phyloP scores from a whole-genome alignment of 2,888 invertebrate genomes.

The Synanthedon tipuliformis region DNA sequence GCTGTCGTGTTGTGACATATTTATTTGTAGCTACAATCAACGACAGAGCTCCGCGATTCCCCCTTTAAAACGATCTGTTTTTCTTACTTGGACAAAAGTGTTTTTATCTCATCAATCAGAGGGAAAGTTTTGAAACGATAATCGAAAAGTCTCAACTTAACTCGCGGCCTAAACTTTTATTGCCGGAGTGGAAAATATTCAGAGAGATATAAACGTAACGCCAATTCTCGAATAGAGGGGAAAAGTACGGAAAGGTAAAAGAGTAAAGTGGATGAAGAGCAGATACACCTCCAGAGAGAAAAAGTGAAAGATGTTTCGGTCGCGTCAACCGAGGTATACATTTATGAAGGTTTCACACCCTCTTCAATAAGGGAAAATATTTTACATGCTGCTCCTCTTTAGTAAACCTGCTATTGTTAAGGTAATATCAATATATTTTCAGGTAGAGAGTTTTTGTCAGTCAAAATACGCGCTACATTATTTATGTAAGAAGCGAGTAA shows the following conservation, averaged over 20 bases:
- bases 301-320: slow-evolving; percentile 51
- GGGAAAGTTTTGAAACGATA: slow-evolving; percentile 10
- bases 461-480: background rate
- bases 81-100: slow-evolving; percentile 8
- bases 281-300: slow-evolving; percentile 42
- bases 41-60: slow-evolving; percentile 16
- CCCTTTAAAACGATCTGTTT: slow-evolving; percentile 2
- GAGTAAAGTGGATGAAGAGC: slow-evolving; percentile 44
- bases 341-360: slow-evolving; percentile 44
- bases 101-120: slow-evolving; percentile 15
- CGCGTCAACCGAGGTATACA: slow-evolving; percentile 46
- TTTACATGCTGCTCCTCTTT: slow-evolving; percentile 27
- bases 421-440: background rate
- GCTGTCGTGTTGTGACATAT: slow-evolving; percentile 30
- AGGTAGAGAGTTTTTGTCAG: background rate
- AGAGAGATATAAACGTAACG: slow-evolving; percentile 25
- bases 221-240: slow-evolving; percentile 24
- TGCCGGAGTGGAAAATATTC: slow-evolving; percentile 16
- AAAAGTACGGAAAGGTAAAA: slow-evolving; percentile 30
- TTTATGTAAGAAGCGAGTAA: background rate
- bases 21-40: slow-evolving; percentile 35
- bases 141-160: slow-evolving; percentile 5
- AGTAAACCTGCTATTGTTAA: slow-evolving; percentile 27
- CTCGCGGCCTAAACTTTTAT: slow-evolving; percentile 10
- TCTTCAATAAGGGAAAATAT: slow-evolving; percentile 24